Evolutionary conservation across 2,888 invertebrate species (phyloP).

Genomic region (Lordiphosa andalusiaca): DNA sequence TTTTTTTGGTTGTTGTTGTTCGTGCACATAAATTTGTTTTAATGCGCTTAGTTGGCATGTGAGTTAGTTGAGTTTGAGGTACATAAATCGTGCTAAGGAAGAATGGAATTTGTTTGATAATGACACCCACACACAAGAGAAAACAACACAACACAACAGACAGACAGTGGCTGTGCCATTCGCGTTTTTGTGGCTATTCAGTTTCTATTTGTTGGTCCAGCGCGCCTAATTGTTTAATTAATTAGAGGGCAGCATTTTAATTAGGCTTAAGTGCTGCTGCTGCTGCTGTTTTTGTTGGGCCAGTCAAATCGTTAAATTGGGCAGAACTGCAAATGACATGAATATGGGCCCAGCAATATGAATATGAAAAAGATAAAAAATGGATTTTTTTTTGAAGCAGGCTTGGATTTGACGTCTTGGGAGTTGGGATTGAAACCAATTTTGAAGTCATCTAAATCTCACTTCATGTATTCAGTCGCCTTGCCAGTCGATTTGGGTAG

Average conservation of each 20-base stretch:
- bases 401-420: no score
- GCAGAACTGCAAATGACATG: slow-evolving; percentile 50
- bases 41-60: slow-evolving; percentile 59
- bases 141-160: no score
- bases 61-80: slow-evolving; percentile 6
- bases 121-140: slow-evolving; percentile 35
- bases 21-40: slow-evolving; percentile 64
- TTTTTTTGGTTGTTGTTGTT: slow-evolving; percentile 17
- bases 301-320: slow-evolving; percentile 60
- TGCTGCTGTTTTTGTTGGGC: slow-evolving; percentile 6
- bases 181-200: slow-evolving; percentile 8
- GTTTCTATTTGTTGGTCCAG: slow-evolving; percentile 12
- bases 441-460: no score
- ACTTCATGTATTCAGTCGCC: no score
- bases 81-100: slow-evolving; percentile 52
- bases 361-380: slow-evolving; percentile 6
- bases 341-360: slow-evolving; percentile 14
- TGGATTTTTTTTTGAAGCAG: no score
- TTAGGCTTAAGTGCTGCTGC: slow-evolving; percentile 64
- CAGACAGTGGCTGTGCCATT: slow-evolving; percentile 27
- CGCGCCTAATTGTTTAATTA: slow-evolving; percentile 63
- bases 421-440: no score
- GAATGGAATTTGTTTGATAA: slow-evolving; percentile 49
- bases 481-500: no score
- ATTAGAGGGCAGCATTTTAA: slow-evolving; percentile 68